Conservation (phyloP, 2,797 vertebrate genomes). For the Onychomys leucogaster region DNA sequence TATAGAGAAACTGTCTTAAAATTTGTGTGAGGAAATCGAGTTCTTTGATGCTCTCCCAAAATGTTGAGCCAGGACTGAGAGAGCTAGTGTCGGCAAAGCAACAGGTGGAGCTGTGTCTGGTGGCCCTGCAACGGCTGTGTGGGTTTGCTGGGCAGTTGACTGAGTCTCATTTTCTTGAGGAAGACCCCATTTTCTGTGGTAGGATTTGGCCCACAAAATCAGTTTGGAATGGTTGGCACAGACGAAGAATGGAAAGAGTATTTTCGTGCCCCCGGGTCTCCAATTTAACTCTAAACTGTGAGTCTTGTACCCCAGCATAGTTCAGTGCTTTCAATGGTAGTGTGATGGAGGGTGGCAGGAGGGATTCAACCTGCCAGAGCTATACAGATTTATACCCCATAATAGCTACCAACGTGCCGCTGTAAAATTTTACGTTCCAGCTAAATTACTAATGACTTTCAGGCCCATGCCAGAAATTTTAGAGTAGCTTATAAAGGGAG, state of each 20-base stretch:
- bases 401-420: constrained; percentile 84
- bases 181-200: constrained; percentile 56
- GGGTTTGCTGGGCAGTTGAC: constrained; percentile 20
- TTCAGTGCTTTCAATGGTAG: constrained; percentile 71
- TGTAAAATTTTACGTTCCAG: constrained; percentile 84
- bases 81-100: not conserved
- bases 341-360: constrained; percentile 53
- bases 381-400: constrained; percentile 85
- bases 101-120: not conserved
- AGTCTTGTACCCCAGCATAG: constrained; percentile 59
- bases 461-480: constrained; percentile 84
- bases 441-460: constrained; percentile 87
- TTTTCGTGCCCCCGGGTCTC: constrained; percentile 62
- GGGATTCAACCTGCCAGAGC: constrained; percentile 80
- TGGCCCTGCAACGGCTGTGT: not conserved
- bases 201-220: constrained; percentile 53
- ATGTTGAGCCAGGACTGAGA: not conserved
- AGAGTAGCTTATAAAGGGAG: constrained; percentile 80
- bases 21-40: not conserved
- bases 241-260: constrained; percentile 51
- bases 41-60: not conserved
- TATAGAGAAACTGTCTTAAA: not conserved
- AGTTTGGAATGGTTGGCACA: constrained; percentile 60
- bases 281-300: constrained; percentile 73
- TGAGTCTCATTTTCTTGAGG: constrained; percentile 35